Base-by-base conservation (phyloP, 2,113 vertebrate species). In the Aphyosemion australe region DNA sequence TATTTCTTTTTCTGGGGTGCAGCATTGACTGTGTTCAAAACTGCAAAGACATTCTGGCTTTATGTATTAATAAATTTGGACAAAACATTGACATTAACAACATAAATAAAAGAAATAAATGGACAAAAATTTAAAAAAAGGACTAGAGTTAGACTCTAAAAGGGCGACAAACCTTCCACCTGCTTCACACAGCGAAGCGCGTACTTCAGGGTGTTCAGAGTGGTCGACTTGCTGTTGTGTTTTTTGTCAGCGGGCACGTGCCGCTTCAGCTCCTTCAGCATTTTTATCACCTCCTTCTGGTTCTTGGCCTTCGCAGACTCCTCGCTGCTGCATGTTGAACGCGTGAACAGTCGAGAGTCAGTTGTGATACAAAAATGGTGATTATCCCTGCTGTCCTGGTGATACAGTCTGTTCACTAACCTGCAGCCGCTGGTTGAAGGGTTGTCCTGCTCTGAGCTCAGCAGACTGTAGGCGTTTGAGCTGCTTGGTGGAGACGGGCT, bases 151-250 rank as follows among this genome's bases (percentile, higher is more conserved):
- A 26, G 26, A 26, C 26, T 26, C 26, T 26, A 5, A 4, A 26
- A 26, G 12, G 52, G 13, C 61, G 85, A 74, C 92, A 76, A 89
- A 99, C 97, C 97, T 95, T 94, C 94, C 70, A 99, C 95, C 81
- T 98, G 97, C 79, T 95, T 96, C 84, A 99, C 94, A 34, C 97
- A 97, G 67, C 93, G 91, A 68, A 99, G 92, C 3, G 97, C 97
- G 0, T 97, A 96, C 80, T 97, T 96, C 57, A 99, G 62, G 0
- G 96, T 94, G 0, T 93, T 94, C 68, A 97, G 69, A 0, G 95
- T 95, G 70, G 91, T 92, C 31, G 95, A 93, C 80, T 94, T 96
- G 26, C 26, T 26, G 65, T 93, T 95, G 78, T 92, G 90, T 84
- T 89, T 93, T 91, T 94, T 97, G 63, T 96, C 94, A 2, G 92